These are phyloP conservation scores for Tamandua tetradactyla DNA, from an alignment of 2,797 vertebrate genomes.

Conservation along the genomic window DNA sequence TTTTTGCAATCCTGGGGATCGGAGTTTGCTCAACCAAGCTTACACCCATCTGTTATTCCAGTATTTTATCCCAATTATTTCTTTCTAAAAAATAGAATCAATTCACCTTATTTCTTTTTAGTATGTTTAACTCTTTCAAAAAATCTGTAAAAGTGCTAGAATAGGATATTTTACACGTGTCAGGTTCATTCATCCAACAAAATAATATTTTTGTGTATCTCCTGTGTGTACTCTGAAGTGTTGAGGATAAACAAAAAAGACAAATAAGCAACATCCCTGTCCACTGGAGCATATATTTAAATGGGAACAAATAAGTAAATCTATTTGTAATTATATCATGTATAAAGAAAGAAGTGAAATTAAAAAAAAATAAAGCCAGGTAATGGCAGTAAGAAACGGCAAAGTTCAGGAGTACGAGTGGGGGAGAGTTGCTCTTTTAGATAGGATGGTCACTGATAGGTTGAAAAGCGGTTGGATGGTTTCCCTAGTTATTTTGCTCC, in stretches of 20 bases:
- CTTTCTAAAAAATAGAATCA: background rate
- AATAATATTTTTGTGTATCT: background rate
- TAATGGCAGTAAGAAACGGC: background rate
- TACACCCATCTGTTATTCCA: background rate
- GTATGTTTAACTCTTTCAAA: background rate
- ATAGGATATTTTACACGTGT: background rate
- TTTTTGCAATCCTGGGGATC: background rate
- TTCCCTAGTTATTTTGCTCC: background rate
- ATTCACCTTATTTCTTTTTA: background rate
- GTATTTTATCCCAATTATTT: background rate
- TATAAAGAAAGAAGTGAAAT: background rate
- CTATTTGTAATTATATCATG: background rate
- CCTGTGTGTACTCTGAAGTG: background rate
- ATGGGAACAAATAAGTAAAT: background rate
- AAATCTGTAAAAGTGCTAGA: background rate
- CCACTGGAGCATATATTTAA: background rate
- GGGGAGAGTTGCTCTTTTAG: background rate
- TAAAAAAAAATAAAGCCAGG: background rate
- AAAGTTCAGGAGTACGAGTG: background rate
- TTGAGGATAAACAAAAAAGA: background rate
- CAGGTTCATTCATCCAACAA: background rate
- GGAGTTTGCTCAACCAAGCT: background rate
- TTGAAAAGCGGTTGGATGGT: background rate
- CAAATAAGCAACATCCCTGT: background rate
- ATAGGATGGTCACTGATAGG: background rate